These are phyloP conservation scores for Nyctibius grandis DNA, from an alignment of 2,797 vertebrate genomes.

Conservation along the genomic window DNA sequence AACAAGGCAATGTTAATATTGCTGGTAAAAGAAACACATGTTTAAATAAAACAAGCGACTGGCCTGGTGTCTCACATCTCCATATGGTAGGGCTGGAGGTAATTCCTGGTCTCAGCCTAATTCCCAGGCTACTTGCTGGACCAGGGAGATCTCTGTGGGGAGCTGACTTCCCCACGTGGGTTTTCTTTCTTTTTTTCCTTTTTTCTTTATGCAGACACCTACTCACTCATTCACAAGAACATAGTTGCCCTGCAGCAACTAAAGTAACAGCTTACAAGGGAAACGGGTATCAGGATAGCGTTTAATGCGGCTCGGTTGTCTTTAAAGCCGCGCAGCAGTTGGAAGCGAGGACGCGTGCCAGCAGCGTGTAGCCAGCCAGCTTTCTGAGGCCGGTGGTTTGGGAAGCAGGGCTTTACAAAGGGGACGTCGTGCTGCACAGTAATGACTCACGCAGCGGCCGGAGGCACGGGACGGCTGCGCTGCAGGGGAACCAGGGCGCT, in stretches of 20 bases:
- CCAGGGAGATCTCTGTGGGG: not conserved
- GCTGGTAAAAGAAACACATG: slow-evolving; percentile 20
- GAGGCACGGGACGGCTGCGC: not conserved
- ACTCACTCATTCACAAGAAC: not conserved
- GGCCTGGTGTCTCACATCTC: not conserved
- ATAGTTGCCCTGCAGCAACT: not conserved
- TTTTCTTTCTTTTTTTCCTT: not conserved
- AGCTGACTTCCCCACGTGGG: not conserved
- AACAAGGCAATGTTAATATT: slow-evolving; percentile 2
- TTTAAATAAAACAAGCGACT: not conserved
- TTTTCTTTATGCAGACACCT: not conserved
- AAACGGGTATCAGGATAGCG: fast-evolving
- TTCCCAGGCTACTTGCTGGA: not conserved
- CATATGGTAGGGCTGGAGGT: not conserved
- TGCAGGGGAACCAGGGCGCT: not conserved
- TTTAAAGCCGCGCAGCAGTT: not conserved
- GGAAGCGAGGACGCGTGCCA: not conserved
- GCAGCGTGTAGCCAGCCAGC: not conserved
- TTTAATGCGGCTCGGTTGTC: not conserved
- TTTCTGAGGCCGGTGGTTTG: not conserved
- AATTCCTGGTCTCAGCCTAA: not conserved
- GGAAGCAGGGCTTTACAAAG: not conserved
- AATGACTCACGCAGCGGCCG: slow-evolving; percentile 14
- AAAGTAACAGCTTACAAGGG: not conserved
- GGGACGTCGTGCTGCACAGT: not conserved